Evolutionary conservation across 2,888 invertebrate species (phyloP), one percentile per base, ranked within the genome.

Genomic region (Electrophaes corylata): DNA sequence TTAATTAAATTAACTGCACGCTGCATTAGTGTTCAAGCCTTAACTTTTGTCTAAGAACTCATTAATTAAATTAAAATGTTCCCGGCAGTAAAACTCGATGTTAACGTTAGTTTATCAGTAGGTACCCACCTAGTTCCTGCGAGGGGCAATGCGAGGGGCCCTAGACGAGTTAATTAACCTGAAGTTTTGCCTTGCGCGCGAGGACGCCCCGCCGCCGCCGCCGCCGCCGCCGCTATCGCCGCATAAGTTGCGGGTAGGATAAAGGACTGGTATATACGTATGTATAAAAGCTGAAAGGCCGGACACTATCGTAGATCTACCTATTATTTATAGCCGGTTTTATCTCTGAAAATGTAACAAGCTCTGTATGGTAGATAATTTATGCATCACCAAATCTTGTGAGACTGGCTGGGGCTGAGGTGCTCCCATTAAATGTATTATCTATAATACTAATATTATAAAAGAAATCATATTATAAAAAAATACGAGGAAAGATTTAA

Each of bases 151-250:
- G 68, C 64, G 63, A 71, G 74, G 65, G 62, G 72, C 73, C 71
- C 31, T 68, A 72, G 73, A 78, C 70, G 79, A 84, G 81, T 87
- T 88, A 86, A 88, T 88, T 88, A 88, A 85, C 80, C 75, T 77
- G 77, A 83, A 88, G 78, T 84, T 84, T 69, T 71, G 73, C 74
- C 51, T 44, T 53, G 55, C 65, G 63, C 66, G 69, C 60, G 67
- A 70, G 73, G 68, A 71, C 46, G 60, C n/a, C n/a, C n/a, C n/a
- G n/a, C n/a, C n/a, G n/a, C n/a, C n/a, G n/a, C n/a, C n/a, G n/a
- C n/a, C n/a, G n/a, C n/a, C n/a, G n/a, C n/a, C n/a, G n/a, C 26
- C 10, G 6, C 26, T 10, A 6, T 65, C 70, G 29, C 66, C 71
- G 43, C 52, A 71, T 71, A 79, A 81, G 78, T 81, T 77, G 73